phyloP scores from a whole-genome alignment of 2,888 invertebrate species.

The Nowickia ferox region DNA sequence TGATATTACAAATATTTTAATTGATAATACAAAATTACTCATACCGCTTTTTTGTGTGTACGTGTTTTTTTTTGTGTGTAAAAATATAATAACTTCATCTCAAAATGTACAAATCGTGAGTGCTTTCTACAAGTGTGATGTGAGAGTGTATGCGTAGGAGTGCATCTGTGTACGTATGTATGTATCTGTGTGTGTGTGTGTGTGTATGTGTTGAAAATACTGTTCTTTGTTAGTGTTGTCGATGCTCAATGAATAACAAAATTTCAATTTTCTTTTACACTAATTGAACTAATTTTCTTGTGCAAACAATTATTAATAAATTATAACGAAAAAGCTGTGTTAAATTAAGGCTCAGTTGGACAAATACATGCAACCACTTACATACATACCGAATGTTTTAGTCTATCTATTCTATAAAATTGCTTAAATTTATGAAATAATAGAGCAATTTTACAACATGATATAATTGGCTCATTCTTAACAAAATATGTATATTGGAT shows the following conservation, averaged over 20 bases:
- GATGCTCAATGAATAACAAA: constrained; percentile 72
- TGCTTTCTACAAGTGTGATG: not conserved
- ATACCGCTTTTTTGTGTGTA: no score
- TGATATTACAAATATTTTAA: no score
- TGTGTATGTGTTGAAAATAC: not conserved
- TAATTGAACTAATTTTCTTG: constrained; percentile 74
- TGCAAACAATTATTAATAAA: constrained; percentile 74
- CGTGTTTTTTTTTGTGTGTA: constrained; percentile 9
- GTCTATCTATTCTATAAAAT: constrained; percentile 9
- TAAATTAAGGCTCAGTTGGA: constrained; percentile 54
- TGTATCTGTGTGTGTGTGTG: constrained; percentile 7
- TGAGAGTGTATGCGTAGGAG: not conserved
- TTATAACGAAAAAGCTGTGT: constrained; percentile 69
- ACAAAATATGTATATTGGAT: constrained; percentile 36
- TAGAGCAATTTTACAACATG: constrained; percentile 41
- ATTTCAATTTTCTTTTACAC: constrained; percentile 73
- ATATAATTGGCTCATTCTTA: constrained; percentile 42
- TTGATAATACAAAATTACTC: no score
- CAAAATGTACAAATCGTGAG: not conserved
- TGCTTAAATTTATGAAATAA: constrained; percentile 37
- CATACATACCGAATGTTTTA: not conserved
- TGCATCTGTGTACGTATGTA: not conserved
- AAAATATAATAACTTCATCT: constrained; percentile 15
- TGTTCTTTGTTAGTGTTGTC: constrained; percentile 30
- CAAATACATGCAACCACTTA: constrained; percentile 23